Evolutionary conservation across 2,888 invertebrate species (phyloP).

Genomic region (Lasius fuliginosus): DNA sequence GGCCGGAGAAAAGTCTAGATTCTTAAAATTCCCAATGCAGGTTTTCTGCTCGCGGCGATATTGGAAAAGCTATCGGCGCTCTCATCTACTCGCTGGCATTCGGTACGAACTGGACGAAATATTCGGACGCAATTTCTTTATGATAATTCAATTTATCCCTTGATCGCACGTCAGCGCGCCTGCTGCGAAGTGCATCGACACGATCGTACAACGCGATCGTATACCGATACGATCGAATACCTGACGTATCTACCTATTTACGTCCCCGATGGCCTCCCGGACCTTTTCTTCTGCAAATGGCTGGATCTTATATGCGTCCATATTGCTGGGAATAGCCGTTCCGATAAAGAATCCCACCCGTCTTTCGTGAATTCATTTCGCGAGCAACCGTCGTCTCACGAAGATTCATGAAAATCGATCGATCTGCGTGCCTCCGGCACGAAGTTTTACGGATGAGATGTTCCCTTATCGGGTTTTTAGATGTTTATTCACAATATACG

Average conservation of each 20-base stretch:
- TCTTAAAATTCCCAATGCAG: conserved; percentile 71
- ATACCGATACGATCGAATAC: conserved; percentile 62
- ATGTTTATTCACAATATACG: neutral
- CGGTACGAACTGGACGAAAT: conserved; percentile 74
- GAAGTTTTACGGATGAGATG: conserved; percentile 52
- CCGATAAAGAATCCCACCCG: conserved; percentile 66
- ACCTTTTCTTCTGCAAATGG: conserved; percentile 75
- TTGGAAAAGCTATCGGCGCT: conserved; percentile 76
- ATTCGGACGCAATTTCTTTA: conserved; percentile 81
- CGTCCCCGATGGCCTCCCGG: conserved; percentile 45
- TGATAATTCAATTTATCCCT: conserved; percentile 82
- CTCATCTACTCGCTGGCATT: conserved; percentile 78
- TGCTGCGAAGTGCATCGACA: conserved; percentile 30
- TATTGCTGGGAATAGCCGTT: conserved; percentile 69
- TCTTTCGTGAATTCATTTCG: conserved; percentile 74
- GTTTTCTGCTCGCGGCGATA: conserved; percentile 64
- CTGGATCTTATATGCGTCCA: conserved; percentile 66
- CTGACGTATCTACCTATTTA: conserved; percentile 59
- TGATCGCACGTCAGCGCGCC: conserved; percentile 18
- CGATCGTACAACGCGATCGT: conserved; percentile 31
- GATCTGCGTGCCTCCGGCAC: conserved; percentile 40
- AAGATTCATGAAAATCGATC: conserved; percentile 69
- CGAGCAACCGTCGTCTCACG: conserved; percentile 33
- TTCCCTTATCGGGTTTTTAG: neutral
- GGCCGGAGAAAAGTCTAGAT: conserved; percentile 57